Conservation (phyloP, 2,888 invertebrate species). For the Andrena marginata region DNA sequence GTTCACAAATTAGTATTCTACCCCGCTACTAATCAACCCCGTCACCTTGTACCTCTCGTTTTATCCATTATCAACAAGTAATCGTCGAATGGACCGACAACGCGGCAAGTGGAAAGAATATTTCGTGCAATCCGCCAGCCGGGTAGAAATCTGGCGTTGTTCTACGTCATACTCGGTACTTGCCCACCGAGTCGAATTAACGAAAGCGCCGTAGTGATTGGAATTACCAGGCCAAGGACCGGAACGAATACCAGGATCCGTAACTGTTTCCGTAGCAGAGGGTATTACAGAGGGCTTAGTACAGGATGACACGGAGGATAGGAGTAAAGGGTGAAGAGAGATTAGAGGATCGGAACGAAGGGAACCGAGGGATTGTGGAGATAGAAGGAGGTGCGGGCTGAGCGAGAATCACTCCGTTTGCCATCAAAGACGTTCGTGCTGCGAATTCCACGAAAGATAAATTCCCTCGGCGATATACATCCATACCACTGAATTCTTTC, state of each 20-base stretch:
- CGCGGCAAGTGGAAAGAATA: constrained; percentile 16
- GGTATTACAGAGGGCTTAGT: constrained; percentile 70
- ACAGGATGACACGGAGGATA: constrained; percentile 66
- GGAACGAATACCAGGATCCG: constrained; percentile 56
- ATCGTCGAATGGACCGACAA: not conserved
- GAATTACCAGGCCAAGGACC: constrained; percentile 59
- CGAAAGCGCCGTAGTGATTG: constrained; percentile 53
- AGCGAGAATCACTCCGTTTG: constrained; percentile 80
- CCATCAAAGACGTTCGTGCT: constrained; percentile 83
- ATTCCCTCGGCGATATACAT: constrained; percentile 75
- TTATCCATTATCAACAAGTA: not conserved
- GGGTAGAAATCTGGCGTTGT: constrained; percentile 20
- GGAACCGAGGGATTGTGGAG: constrained; percentile 43
- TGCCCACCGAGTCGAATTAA: constrained; percentile 58
- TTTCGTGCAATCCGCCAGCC: not conserved
- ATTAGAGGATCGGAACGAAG: constrained; percentile 57
- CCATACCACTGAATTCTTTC: constrained; percentile 62
- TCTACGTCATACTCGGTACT: constrained; percentile 16
- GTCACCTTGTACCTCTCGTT: not conserved
- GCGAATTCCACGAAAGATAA: constrained; percentile 80
- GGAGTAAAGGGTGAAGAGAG: constrained; percentile 62
- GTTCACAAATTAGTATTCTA: no score
- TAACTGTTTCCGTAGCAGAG: constrained; percentile 62
- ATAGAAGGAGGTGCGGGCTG: constrained; percentile 62
- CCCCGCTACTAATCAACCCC: no score